Percentiles rank a stretch among this genome's conserved stretches.
Conservation (phyloP, 2,888 invertebrate species). For the Lissocephala sabroskyi region DNA sequence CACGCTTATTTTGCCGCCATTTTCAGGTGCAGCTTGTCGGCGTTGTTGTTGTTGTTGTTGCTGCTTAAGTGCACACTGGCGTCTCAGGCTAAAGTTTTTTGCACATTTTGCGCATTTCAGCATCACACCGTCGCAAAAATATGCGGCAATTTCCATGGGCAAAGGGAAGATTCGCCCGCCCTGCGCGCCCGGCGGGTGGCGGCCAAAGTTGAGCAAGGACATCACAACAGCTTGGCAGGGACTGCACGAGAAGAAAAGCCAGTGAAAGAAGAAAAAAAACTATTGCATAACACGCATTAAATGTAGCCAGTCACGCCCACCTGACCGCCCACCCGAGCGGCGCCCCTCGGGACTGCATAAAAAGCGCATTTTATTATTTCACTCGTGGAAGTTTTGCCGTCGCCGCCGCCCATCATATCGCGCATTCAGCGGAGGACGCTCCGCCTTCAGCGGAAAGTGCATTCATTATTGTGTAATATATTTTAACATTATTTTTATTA, state of each 20-base stretch:
- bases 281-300: conserved; percentile 56
- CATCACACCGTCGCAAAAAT: conserved; percentile 41
- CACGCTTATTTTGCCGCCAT: conserved; percentile 20
- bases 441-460: no score
- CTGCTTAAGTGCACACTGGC: conserved; percentile 34
- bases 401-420: no score
- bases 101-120: conserved; percentile 27
- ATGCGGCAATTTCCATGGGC: conserved; percentile 48
- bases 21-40: conserved; percentile 47
- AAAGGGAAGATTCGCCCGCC: no score
- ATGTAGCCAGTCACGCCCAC: background rate
- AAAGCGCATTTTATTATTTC: conserved; percentile 61
- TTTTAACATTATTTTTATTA: conserved; percentile 58
- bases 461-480: conserved; percentile 55
- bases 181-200: no score
- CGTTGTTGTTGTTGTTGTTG: conserved; percentile 25
- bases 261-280: conserved; percentile 21
- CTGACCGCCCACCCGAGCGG: background rate
- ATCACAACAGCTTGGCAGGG: conserved; percentile 41
- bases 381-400: conserved; percentile 29
- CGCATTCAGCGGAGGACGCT: no score
- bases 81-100: conserved; percentile 26
- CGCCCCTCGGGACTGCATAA: conserved; percentile 41
- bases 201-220: conserved; percentile 45
- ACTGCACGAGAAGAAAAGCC: conserved; percentile 15